phyloP scores from a whole-genome alignment of 2,113 vertebrate genomes.

The Elachura formosa region DNA sequence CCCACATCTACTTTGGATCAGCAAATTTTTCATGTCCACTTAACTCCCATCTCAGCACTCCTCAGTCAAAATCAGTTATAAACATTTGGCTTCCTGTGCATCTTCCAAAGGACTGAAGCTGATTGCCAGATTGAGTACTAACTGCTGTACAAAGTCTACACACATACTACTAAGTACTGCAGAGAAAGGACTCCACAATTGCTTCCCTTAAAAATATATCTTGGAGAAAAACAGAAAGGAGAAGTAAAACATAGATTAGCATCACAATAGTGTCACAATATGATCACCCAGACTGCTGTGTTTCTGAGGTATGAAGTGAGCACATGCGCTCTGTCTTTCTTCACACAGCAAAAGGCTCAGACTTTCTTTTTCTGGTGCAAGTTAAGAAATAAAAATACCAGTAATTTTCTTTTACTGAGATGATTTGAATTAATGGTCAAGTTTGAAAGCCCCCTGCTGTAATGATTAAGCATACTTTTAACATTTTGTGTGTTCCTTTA shows the following conservation, averaged over 20 bases:
- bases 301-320: background rate
- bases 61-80: background rate
- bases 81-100: background rate
- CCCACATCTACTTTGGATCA: background rate
- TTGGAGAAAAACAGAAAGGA: background rate
- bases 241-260: background rate
- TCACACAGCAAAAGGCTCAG: background rate
- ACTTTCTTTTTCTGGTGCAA: background rate
- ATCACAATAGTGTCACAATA: background rate
- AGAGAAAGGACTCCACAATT: background rate
- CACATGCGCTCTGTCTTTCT: background rate
- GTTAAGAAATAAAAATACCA: background rate
- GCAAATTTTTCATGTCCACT: background rate
- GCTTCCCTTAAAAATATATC: background rate
- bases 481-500: background rate
- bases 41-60: background rate
- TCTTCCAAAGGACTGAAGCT: background rate
- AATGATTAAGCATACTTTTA: background rate
- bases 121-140: background rate
- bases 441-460: background rate
- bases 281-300: background rate
- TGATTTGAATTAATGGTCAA: background rate
- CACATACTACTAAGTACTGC: background rate
- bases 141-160: background rate
- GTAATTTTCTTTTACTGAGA: background rate